Evolutionary conservation across 2,888 invertebrate genomes (phyloP), one percentile per base, ranked within the genome.

Genomic region (Tipula helvola): DNA sequence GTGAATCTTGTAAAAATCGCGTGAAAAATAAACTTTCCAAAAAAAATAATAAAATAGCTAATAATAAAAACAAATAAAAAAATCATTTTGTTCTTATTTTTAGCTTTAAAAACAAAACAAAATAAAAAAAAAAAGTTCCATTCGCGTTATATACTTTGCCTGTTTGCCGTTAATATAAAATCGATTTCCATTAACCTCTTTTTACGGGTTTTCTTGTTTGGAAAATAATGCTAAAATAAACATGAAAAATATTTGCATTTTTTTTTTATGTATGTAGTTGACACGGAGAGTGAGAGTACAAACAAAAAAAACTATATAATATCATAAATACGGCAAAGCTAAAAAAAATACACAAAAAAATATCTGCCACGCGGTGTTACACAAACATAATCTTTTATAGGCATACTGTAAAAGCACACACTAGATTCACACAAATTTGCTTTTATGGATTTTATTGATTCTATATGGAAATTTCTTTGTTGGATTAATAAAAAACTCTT

Each of bases 161-260:
- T 71, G 71, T 71, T 18, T 71, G 71, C 71, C 71, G 71, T 71
- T 71, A 71, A 71, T 71, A 71, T 28, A 71, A 71, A 71, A 71
- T 71, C 71, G 71, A 71, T 71, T 71, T 71, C 71, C 71, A 71
- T 71, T 71, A 71, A 71, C 71, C 71, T 71, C 71, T 71, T 71
- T 71, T 71, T 71, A 71, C n/a, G 71, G 71, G 8, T 71, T 71
- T 71, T 71, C 71, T 71, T 71, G 71, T 71, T 71, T 71, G 71
- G 71, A 28, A 71, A 28, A 71, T 71, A 71, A 71, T 71, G 71
- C 71, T 71, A 71, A 71, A 71, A 71, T 71, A 71, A 71, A 71
- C 71, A 71, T 71, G 71, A 71, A 71, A 71, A 18, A 71, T 28
- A 71, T 71, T 71, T 71, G 71, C 71, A 71, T 71, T 28, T 28